Evolutionary conservation across 23 tunicate genomes (phyloP), one percentile per base, ranked within the genome.

Genomic region (Trididemnum nubilum): DNA sequence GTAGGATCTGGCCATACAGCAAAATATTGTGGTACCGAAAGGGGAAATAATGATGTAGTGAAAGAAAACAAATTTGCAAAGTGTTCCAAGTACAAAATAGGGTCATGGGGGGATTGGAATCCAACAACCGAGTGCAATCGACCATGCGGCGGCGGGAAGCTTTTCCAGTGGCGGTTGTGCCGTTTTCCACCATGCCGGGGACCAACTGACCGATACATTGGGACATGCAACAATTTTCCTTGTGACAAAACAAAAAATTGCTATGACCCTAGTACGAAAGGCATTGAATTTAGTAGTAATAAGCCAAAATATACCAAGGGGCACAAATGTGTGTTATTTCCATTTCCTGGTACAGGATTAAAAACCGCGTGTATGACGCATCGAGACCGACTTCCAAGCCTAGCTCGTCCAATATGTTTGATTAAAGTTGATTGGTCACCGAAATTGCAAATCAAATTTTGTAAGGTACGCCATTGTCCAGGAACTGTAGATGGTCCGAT

Each of bases 241-340:
- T 77, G 81, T 39, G 66, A 77, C 26, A 77, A 77, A 33, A 52
- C 67, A 57, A 24, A 22, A 22, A 77, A 52, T n/a, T 77, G 81
- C 25, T 77, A 77, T 37, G 81, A 77, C 39, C 67, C 51, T 12
- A 35, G 81, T 18, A 77, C 67, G 22, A 54, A 77, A 30, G 81
- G 81, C 12, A 28, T 52, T 32, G 81, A 77, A 28, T 77, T 52
- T 32, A 28, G 44, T 27, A 67, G 66, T 4, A 52, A 25, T 21
- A 21, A 35, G 2, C 38, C 67, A 4, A 2, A 22, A 2, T 52
- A 51, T 36, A 54, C 66, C 12, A 32, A 21, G 22, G 65, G 51
- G 2, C 36, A 3, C 22, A 32, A 22, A 2, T 77, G 65, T 31
- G 67, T 33, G 26, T n/a, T 33, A 5, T 22, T 18, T 34, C 38